A percentile compares a stretch with the other conserved stretches of the same genome.
These are phyloP conservation scores for Ricordea florida DNA, from an alignment of 92 coral and sea anemone genomes.

Conservation along the genomic window DNA sequence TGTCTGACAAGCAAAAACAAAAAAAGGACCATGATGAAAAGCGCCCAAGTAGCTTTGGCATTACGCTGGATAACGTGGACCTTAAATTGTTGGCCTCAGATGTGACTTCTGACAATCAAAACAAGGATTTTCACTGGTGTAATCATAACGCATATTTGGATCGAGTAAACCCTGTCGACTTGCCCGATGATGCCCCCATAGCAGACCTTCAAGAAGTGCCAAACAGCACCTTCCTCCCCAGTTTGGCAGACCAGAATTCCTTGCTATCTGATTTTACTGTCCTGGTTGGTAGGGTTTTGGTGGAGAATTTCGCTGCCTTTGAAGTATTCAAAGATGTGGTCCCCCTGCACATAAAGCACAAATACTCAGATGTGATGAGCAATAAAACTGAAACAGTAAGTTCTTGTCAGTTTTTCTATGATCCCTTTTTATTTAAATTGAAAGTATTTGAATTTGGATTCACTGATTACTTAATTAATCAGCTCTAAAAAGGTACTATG, in stretches of 20 bases:
- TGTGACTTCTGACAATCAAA: conserved; percentile 62
- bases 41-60: conserved; percentile 20
- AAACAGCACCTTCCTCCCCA: conserved; percentile 45
- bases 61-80: conserved; percentile 41
- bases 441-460: too few species aligned
- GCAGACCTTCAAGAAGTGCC: conserved; percentile 53
- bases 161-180: conserved; percentile 29
- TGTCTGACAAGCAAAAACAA: neutral
- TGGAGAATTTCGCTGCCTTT: conserved; percentile 33
- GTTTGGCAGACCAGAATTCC: conserved; percentile 27
- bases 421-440: too few species aligned
- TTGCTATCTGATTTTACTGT: conserved; percentile 25
- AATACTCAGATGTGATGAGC: conserved; percentile 26
- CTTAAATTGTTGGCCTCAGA: conserved; percentile 41
- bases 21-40: neutral
- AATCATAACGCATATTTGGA: conserved; percentile 44
- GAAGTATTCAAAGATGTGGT: conserved; percentile 48
- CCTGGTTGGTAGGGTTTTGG: conserved; percentile 52
- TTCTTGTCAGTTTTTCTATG: too few species aligned
- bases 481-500: too few species aligned
- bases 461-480: too few species aligned
- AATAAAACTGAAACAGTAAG: conserved; percentile 44
- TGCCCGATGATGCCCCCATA: conserved; percentile 32
- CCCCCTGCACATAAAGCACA: conserved; percentile 41
- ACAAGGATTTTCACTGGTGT: conserved; percentile 62